Evolutionary conservation across 2,113 vertebrate species (phyloP).

Genomic region (Vidua macroura): DNA sequence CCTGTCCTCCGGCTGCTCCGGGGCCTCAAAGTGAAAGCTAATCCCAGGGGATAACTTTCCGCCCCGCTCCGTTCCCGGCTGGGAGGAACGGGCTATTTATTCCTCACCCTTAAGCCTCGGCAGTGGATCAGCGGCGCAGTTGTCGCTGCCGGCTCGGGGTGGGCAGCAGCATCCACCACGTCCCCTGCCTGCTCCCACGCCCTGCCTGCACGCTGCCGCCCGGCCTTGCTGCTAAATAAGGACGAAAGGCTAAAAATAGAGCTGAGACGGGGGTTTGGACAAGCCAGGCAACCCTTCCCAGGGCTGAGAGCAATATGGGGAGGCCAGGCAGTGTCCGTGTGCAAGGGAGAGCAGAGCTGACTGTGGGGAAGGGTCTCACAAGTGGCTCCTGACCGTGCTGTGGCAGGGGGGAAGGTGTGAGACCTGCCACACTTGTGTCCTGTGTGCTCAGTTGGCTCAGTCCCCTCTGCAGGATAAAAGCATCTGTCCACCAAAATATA

Average conservation of each 20-base stretch:
- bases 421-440: neutral
- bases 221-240: constrained; percentile 62
- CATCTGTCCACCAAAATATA: neutral
- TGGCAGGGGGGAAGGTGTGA: neutral
- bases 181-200: neutral
- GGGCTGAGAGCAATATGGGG: neutral
- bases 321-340: rapidly evolving
- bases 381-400: neutral
- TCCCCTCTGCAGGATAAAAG: neutral
- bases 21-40: constrained; percentile 31
- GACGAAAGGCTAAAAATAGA: constrained; percentile 66
- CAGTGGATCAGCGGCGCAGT: constrained; percentile 15
- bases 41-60: neutral
- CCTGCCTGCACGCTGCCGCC: neutral
- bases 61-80: neutral
- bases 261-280: neutral
- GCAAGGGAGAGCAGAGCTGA: neutral
- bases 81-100: constrained; percentile 57
- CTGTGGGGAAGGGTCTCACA: neutral
- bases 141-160: neutral
- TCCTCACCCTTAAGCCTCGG: neutral
- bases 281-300: neutral
- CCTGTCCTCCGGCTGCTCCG: neutral
- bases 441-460: neutral
- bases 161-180: neutral